A percentile compares a stretch with the other conserved stretches of the same genome.
phyloP scores from a whole-genome alignment of 2,797 vertebrate species.

The Urophycis tenuis region DNA sequence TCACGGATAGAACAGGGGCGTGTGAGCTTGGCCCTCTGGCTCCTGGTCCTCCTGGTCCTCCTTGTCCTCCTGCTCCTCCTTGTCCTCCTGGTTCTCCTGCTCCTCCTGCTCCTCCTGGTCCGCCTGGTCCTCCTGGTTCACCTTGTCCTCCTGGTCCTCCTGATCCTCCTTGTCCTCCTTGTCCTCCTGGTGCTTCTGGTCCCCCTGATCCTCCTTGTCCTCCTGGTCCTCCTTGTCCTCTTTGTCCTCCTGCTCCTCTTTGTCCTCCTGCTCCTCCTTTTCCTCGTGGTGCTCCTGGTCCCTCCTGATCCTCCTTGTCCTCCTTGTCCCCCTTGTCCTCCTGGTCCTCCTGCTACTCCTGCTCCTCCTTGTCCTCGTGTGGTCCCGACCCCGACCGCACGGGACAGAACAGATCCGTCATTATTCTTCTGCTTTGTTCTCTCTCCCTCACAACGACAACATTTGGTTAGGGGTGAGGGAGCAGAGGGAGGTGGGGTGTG shows the following conservation, averaged over 20 bases:
- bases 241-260: too few species aligned
- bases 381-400: slow-evolving; percentile 38
- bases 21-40: too few species aligned
- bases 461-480: not conserved
- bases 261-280: slow-evolving; percentile 11
- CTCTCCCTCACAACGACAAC: not conserved
- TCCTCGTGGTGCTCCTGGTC: slow-evolving; percentile 17
- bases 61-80: too few species aligned
- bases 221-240: too few species aligned
- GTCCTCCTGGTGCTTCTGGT: too few species aligned
- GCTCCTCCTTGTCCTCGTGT: too few species aligned
- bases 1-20: too few species aligned
- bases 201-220: not conserved
- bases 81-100: slow-evolving; percentile 11
- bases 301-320: too few species aligned
- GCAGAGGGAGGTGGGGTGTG: not conserved
- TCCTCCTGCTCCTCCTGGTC: slow-evolving; percentile 20
- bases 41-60: too few species aligned
- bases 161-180: too few species aligned
- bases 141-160: slow-evolving; percentile 7
- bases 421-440: slow-evolving; percentile 8
- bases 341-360: too few species aligned
- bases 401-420: slow-evolving; percentile 38
- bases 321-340: slow-evolving; percentile 26
- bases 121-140: too few species aligned